Percentiles rank a stretch among this genome's conserved stretches.
phyloP scores from a whole-genome alignment of 2,113 vertebrate species.

The Morone saxatilis region DNA sequence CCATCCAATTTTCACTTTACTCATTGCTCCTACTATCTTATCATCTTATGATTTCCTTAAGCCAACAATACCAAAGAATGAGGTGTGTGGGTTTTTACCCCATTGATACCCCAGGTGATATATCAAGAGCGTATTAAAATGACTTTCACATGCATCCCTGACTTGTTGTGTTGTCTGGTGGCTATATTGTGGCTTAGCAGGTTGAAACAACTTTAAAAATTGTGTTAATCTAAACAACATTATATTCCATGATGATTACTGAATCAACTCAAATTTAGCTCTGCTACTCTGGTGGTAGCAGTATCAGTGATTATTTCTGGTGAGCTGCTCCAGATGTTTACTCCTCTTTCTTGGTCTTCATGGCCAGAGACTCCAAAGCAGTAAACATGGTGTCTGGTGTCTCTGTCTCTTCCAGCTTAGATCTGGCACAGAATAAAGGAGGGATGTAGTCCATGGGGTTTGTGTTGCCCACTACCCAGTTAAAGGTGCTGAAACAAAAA shows the following conservation, averaged over 20 bases:
- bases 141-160: neutral
- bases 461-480: conserved; percentile 58
- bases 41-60: neutral
- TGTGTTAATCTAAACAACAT: no score
- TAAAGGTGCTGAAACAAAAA: conserved; percentile 60
- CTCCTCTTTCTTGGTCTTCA: conserved; percentile 14
- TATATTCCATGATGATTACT: neutral
- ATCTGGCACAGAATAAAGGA: conserved; percentile 46
- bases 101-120: neutral
- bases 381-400: conserved; percentile 45
- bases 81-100: neutral
- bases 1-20: neutral
- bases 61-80: neutral
- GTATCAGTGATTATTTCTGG: neutral
- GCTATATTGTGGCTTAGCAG: neutral
- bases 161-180: neutral
- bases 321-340: neutral
- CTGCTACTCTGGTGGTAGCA: neutral
- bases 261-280: neutral
- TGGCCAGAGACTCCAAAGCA: conserved; percentile 47
- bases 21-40: neutral
- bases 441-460: conserved; percentile 57
- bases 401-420: conserved; percentile 41
- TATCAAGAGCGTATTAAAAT: neutral
- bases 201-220: neutral